phyloP scores from a whole-genome alignment of 2,888 invertebrate genomes.

The Entomobrya multifasciata region DNA sequence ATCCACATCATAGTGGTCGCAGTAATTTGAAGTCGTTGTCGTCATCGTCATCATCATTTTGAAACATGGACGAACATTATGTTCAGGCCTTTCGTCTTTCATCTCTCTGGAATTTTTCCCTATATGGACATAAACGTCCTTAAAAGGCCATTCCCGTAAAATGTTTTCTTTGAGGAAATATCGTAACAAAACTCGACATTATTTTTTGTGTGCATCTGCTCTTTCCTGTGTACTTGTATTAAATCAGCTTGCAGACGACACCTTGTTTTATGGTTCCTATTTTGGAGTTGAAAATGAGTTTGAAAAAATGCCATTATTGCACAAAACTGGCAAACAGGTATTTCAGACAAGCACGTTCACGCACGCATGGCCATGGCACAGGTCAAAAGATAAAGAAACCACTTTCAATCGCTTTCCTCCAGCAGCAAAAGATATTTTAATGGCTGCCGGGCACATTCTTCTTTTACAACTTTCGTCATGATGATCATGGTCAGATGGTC shows the following conservation, averaged over 20 bases:
- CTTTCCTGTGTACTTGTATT: not conserved
- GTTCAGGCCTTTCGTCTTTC: not conserved
- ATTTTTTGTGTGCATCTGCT: not conserved
- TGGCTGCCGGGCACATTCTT: slow-evolving; percentile 36
- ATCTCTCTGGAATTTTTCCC: slow-evolving; percentile 30
- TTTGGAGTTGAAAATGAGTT: slow-evolving; percentile 23
- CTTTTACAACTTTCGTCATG: not conserved
- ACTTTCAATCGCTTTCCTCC: slow-evolving; percentile 28
- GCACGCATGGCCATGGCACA: not conserved
- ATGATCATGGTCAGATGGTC: not conserved
- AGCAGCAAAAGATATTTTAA: slow-evolving; percentile 35
- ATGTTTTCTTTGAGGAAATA: not conserved
- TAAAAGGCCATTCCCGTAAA: slow-evolving; percentile 48
- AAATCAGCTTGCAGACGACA: slow-evolving; percentile 35
- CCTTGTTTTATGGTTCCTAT: slow-evolving; percentile 58
- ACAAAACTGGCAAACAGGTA: not conserved
- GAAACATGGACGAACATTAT: not conserved
- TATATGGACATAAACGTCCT: slow-evolving; percentile 37
- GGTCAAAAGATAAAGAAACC: slow-evolving; percentile 2
- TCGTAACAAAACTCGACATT: not conserved
- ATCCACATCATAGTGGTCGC: not conserved
- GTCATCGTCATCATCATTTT: not conserved
- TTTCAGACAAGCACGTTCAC: not conserved
- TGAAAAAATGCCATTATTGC: not conserved
- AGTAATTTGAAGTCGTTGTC: not conserved